Evolutionary conservation across 1,140 invertebrate genomes (phyloP).

Genomic region (Aphis gossypii): DNA sequence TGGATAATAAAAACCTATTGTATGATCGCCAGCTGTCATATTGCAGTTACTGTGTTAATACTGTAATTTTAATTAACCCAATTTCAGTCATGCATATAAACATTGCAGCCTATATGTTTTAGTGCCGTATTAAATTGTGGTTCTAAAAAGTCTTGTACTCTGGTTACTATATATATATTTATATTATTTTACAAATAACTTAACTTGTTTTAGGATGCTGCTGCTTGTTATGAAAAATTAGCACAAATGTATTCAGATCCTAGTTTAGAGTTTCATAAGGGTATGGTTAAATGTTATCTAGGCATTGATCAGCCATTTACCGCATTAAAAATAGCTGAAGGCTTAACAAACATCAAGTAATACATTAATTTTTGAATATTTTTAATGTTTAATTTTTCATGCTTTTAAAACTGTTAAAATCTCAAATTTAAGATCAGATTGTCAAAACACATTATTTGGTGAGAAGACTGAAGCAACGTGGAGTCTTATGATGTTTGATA

Average conservation of each 20-base stretch:
- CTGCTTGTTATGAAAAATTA: conserved; percentile 78
- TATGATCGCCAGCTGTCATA: too few relatives aligned
- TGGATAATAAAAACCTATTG: too few relatives aligned
- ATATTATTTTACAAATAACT: not conserved
- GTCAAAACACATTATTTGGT: conserved; percentile 67
- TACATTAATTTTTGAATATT: conserved; percentile 60
- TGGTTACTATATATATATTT: not conserved
- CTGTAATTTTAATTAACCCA: not conserved
- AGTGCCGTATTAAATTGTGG: not conserved
- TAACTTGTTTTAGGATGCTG: conserved; percentile 69
- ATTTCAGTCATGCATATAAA: not conserved
- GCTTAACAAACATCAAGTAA: conserved; percentile 66
- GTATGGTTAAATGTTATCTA: conserved; percentile 78
- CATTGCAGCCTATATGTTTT: not conserved
- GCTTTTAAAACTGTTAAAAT: conserved; percentile 54
- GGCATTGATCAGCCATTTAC: conserved; percentile 79
- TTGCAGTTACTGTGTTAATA: not conserved
- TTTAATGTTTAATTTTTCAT: conserved; percentile 59
- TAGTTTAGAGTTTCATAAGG: conserved; percentile 65
- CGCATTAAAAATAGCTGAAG: conserved; percentile 73
- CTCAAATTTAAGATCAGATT: conserved; percentile 63
- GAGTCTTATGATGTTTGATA: conserved; percentile 83
- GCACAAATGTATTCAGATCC: conserved; percentile 66
- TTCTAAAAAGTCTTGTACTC: not conserved
- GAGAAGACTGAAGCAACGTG: conserved; percentile 85